phyloP scores from a whole-genome alignment of 2,888 invertebrate species.

The Leuctra nigra region DNA sequence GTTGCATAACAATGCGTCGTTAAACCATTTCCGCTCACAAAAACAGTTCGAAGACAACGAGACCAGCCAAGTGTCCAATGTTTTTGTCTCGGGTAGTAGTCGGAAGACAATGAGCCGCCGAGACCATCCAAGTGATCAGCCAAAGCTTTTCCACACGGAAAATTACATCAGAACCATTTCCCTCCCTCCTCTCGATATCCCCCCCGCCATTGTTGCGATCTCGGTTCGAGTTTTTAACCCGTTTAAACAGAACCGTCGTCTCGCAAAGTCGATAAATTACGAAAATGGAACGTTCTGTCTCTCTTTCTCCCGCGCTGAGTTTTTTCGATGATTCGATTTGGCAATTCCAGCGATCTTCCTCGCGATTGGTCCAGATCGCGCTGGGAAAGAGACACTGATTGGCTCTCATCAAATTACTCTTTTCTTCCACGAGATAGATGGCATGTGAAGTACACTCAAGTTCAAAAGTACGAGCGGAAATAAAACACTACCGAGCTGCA shows the following conservation, averaged over 20 bases:
- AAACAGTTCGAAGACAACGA: too few relatives aligned
- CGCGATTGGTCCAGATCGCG: constrained; percentile 16
- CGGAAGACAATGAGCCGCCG: constrained; percentile 1
- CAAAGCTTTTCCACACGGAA: constrained; percentile 25
- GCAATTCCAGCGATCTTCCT: constrained; percentile 12
- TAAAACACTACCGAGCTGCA: too few relatives aligned
- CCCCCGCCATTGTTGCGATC: too few relatives aligned
- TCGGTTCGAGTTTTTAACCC: too few relatives aligned
- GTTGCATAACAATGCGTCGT: too few relatives aligned
- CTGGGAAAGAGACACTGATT: constrained; percentile 22
- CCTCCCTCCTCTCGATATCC: background rate
- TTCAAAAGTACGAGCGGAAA: too few relatives aligned
- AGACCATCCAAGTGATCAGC: constrained; percentile 20
- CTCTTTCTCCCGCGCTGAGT: background rate
- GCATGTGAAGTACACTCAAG: too few relatives aligned
- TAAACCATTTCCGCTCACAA: too few relatives aligned
- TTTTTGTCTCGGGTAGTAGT: constrained; percentile 6
- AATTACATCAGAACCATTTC: constrained; percentile 22
- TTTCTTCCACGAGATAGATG: too few relatives aligned
- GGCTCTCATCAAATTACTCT: constrained; percentile 26
- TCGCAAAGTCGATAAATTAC: too few relatives aligned
- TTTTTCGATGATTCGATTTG: constrained; percentile 7
- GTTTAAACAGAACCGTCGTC: too few relatives aligned
- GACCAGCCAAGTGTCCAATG: too few relatives aligned
- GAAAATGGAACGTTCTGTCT: background rate